Conservation (phyloP, 1,140 invertebrate genomes). For the Drosophila tristis region DNA sequence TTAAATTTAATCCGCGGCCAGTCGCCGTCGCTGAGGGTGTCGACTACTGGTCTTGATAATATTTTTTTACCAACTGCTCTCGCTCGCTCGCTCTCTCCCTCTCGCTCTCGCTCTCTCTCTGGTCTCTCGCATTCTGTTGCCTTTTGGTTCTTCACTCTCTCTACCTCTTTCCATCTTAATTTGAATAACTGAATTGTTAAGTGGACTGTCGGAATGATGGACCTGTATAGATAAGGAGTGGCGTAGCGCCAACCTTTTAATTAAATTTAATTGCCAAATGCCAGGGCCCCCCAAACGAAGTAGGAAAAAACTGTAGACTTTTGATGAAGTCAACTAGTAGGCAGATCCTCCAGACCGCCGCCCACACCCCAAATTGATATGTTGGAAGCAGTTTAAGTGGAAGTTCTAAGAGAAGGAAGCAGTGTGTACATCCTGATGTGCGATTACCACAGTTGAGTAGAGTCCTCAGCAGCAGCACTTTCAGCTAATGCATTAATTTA, state of each 20-base stretch:
- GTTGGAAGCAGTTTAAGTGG: too few relatives aligned
- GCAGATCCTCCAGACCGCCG: too few relatives aligned
- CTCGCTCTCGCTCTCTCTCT: constrained; percentile 1
- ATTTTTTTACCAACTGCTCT: constrained; percentile 33
- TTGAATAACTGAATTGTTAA: constrained; percentile 82
- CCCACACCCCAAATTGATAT: constrained; percentile 5
- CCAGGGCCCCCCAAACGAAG: constrained; percentile 21
- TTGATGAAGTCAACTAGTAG: constrained; percentile 47
- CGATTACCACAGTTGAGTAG: constrained; percentile 35
- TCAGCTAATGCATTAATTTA: constrained; percentile 57
- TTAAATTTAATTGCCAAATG: constrained; percentile 81
- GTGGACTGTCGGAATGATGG: constrained; percentile 69
- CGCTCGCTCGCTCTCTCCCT: constrained; percentile 14
- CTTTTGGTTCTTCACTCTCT: constrained; percentile 5
- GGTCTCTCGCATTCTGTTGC: constrained; percentile 1
- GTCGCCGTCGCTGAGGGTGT: constrained; percentile 22
- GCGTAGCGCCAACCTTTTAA: constrained; percentile 67
- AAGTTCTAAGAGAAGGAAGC: neutral
- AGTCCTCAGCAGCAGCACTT: constrained; percentile 15
- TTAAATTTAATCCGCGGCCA: constrained; percentile 75
- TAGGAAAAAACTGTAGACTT: constrained; percentile 34
- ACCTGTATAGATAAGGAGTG: constrained; percentile 47
- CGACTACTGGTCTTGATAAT: constrained; percentile 53
- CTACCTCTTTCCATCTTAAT: constrained; percentile 43
- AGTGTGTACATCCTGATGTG: neutral